Percentiles rank a stretch among this genome's conserved stretches.
phyloP scores from a whole-genome alignment of 2,113 vertebrate species.

The Scolopax mira region DNA sequence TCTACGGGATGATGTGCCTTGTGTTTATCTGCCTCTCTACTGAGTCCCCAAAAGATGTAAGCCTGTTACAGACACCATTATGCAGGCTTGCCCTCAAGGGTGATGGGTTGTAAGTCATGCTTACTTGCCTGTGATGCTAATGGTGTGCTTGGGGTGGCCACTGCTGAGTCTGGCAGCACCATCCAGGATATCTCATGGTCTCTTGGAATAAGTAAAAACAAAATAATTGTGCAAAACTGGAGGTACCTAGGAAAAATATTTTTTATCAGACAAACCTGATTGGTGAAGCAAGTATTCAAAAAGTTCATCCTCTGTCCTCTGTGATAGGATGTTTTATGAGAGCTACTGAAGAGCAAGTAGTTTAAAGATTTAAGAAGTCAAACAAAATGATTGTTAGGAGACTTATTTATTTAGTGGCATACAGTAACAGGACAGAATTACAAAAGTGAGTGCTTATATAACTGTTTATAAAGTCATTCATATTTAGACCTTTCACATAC shows the following conservation, averaged over 20 bases:
- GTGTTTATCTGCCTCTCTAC: neutral
- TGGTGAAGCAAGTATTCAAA: neutral
- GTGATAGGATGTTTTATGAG: neutral
- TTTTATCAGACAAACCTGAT: neutral
- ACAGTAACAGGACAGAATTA: neutral
- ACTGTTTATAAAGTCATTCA: neutral
- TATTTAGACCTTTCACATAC: neutral
- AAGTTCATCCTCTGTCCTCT: neutral
- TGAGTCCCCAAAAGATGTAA: neutral
- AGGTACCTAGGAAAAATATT: neutral
- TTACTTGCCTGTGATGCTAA: neutral
- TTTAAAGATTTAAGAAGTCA: neutral
- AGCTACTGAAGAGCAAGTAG: neutral
- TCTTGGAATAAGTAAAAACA: neutral
- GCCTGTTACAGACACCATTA: accelerated
- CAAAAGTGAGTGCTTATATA: neutral
- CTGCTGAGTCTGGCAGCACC: neutral
- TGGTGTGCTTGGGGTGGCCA: neutral
- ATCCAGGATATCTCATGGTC: neutral
- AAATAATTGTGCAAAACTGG: neutral
- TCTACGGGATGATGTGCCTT: neutral
- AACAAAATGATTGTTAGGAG: neutral
- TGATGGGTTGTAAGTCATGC: neutral
- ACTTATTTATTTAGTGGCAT: neutral
- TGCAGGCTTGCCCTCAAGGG: neutral